Conservation (phyloP, 2,113 vertebrate species). For the Ceratotherium simum region DNA sequence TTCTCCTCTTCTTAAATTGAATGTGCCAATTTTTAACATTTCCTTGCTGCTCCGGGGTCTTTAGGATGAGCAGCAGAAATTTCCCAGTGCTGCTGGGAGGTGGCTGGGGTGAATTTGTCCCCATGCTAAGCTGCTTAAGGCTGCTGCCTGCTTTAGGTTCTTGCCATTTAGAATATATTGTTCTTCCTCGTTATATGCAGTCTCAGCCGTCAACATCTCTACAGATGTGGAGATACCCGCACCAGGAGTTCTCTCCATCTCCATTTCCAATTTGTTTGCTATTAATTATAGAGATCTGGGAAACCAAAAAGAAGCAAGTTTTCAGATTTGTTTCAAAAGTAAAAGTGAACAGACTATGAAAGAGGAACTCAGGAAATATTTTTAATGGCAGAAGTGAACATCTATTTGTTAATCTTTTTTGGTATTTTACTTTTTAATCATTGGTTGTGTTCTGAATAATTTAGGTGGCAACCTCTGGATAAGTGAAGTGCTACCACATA, state of each 20-base stretch:
- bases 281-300: not conserved
- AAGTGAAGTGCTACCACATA: not conserved
- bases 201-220: not conserved
- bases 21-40: not conserved
- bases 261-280: not conserved
- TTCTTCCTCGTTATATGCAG: fast-evolving
- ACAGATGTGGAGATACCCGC: not conserved
- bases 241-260: not conserved
- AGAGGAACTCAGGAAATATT: not conserved
- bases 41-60: not conserved
- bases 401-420: not conserved
- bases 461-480: not conserved
- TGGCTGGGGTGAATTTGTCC: no score
- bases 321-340: conserved; percentile 9
- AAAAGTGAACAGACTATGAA: not conserved
- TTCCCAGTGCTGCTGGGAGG: not conserved
- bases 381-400: not conserved
- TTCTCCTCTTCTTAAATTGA: not conserved
- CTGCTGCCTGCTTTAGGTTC: not conserved
- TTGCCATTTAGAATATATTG: not conserved
- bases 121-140: not conserved
- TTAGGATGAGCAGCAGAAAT: not conserved
- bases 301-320: not conserved
- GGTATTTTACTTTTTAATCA: not conserved
- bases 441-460: not conserved